Base-by-base conservation (phyloP, 2,888 invertebrate genomes). In the Xylophagus ater region DNA sequence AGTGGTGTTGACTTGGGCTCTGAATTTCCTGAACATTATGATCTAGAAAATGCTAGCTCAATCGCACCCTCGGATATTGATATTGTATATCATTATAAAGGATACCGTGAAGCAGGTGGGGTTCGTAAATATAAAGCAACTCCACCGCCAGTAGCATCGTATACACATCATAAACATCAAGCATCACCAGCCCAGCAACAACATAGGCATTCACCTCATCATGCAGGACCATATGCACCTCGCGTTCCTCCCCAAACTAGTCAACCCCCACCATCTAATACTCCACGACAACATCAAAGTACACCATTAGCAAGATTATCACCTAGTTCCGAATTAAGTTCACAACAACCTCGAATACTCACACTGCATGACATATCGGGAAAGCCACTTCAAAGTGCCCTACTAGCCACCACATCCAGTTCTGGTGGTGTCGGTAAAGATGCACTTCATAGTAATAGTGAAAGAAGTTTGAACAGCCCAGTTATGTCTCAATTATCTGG, bases 21-120 rank as follows among this genome's bases (percentile, higher is more conserved):
- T 7, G 85, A 86, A 56, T 71, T 80, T 45, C 88, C 90, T 0
- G 92, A 93, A 59, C 90, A 92, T 59, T 96, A 96, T 58, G 94
- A 96, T 60, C 69, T 96, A 45, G 96, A 96, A 67, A 94, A 94
- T 64, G 93, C 94, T 2, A 93, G 92, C 60, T 93, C 92, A 0
- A 94, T 96, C 50, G 96, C 96, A 1, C 94, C 96, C 0, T 93
- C 93, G 3, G 96, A 96, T 58, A 93, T 93, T 48, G 94, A 96
- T 58, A 88, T 96, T 46, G 89, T 92, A 9, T 90, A 90, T 55
- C 94, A 96, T 60, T 96, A 96, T 59, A 92, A 93, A 68, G 89
- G 85, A 9, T 93, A 88, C 60, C 72, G 93, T 18, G 89, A 92
- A 66, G 81, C 78, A 32, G 78, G 76, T 3, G 87, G 87, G 2